Base-by-base conservation (phyloP, 2,888 invertebrate genomes). In the Amaurobius ferox region DNA sequence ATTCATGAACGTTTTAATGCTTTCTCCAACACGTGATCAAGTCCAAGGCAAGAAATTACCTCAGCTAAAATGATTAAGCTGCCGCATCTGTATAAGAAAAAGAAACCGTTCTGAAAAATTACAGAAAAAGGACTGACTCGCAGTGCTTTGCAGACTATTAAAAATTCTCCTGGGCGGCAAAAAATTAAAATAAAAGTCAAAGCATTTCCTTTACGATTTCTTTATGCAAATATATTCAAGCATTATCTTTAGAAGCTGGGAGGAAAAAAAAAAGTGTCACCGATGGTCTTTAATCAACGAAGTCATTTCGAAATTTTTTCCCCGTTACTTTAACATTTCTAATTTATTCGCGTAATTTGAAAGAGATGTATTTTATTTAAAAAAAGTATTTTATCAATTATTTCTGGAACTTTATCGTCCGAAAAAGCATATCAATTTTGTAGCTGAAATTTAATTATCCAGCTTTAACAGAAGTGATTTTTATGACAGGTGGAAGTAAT, bases 171-270 rank as follows among this genome's bases (percentile, higher is more conserved):
- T 23, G 55, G 55, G 55, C 23, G 55, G 23, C 55, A 55, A 55
- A 55, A 23, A 55, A 55, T 55, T 55, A 55, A 55, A 55, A 55
- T 55, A 55, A 55, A 55, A 55, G 55, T 23, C 19, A 23, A 23
- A 19, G 23, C 23, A 55, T 55, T 55, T 55, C 19, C 13, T 55
- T 55, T 55, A 55, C 55, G 55, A 55, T 55, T 55, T 55, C 55
- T 55, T 55, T 55, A 55, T 55, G 55, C 55, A 55, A 55, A 55
- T 55, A 55, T 55, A 55, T 55, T 55, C 55, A 55, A 55, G 23
- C 55, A 55, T 55, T 55, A 55, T 55, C 55, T 55, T 16, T 55
- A 23, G 11, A 55, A 16, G 16, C 2, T 11, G 35, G 44, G 2
- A 44, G 3, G 23, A 55, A 23, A 44, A n/a, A 11, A 55, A 55